Evolutionary conservation across 2,113 vertebrate species (phyloP).

Genomic region (Sterrhoptilus dennistouni): DNA sequence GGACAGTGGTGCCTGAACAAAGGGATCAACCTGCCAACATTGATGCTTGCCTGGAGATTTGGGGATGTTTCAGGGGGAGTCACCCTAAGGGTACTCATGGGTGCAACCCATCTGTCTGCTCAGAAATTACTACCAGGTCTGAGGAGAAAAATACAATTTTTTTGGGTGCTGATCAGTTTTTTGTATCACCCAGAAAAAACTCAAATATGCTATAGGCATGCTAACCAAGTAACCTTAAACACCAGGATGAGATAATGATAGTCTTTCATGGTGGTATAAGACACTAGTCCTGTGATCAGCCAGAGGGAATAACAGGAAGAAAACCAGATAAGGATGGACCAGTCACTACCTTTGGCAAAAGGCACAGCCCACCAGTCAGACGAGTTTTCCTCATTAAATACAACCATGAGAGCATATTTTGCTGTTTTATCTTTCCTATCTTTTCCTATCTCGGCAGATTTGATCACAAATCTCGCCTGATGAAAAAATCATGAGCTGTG

Average conservation of each 20-base stretch:
- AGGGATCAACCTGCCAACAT: background rate
- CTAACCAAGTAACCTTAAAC: background rate
- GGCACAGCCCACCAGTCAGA: background rate
- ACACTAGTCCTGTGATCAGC: background rate
- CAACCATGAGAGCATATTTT: background rate
- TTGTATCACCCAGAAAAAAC: background rate
- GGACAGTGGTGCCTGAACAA: background rate
- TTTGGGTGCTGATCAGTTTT: background rate
- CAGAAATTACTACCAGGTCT: background rate
- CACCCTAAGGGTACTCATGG: accelerated
- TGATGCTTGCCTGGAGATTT: background rate
- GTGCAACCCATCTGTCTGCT: background rate
- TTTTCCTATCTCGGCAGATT: background rate
- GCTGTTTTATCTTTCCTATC: background rate
- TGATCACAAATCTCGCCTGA: background rate
- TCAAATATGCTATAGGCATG: no score
- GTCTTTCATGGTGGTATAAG: background rate
- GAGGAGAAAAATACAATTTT: background rate
- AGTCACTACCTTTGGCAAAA: background rate
- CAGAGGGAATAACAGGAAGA: background rate
- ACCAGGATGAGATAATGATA: background rate
- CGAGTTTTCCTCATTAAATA: background rate
- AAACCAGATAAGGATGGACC: background rate
- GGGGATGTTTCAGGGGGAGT: background rate
- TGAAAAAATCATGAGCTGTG: background rate